Evolutionary conservation across 2,888 invertebrate genomes (phyloP), one percentile per base, ranked within the genome.

Genomic region (Coenonympha arcania): DNA sequence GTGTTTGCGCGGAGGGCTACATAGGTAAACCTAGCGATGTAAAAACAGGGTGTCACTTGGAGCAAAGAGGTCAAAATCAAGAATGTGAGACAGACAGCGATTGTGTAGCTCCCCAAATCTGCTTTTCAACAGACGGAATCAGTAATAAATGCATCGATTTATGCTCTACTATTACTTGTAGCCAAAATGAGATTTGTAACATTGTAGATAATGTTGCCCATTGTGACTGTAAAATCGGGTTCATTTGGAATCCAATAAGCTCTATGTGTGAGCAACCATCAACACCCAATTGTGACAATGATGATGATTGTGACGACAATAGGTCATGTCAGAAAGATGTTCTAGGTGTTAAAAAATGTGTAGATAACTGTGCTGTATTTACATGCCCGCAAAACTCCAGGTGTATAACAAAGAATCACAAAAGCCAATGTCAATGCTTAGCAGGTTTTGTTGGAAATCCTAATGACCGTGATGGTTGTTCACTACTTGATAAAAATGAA

Each of bases 391-490:
- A 89, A 47, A 95, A 96, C 75, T 92, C 96, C 0, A 89, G 92
- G 55, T 96, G 96, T 76, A 76, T 93, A 2, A 91, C 93, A 0
- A 88, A 80, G 54, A 87, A 88, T 50, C 95, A 95, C 65, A 88
- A 88, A 64, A 94, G 93, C 34, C 89, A 90, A 65, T 98, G 97
- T 69, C 92, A 94, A 66, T 98, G 97, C 70, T 81, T 93, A 13
- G 81, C 89, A 30, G 95, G 95, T 3, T 97, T 90, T 73, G 89
- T 91, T 8, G 97, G 97, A 28, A 96, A 97, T 84, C 94, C 96
- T 13, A 95, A 95, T 65, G 94, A 95, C 68, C 89, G 96, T 18
- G 91, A 91, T 58, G 96, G 96, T n/a, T 96, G 96, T 66, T 88
- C 90, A 61, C 89, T 89, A 9, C 75, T 91, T 1, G 87, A 90